These are phyloP conservation scores for Drosophila micromelanica DNA, from an alignment of 1,140 invertebrate species.

Conservation along the genomic window DNA sequence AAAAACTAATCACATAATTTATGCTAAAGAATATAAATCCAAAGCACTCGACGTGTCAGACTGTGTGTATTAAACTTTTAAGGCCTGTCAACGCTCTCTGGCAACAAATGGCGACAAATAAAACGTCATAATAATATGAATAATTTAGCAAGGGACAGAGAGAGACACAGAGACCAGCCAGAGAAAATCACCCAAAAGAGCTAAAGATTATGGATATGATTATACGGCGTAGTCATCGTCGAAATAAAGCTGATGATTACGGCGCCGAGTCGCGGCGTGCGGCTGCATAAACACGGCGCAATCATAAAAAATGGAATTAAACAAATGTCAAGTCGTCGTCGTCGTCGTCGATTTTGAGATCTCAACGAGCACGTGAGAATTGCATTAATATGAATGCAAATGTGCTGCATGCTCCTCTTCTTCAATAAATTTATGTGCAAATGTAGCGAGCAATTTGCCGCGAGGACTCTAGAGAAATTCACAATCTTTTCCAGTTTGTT, in stretches of 20 bases:
- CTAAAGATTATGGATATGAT: conserved; percentile 73
- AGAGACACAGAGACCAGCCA: background rate
- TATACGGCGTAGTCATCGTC: conserved; percentile 51
- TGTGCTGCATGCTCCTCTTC: conserved; percentile 23
- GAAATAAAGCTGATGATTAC: conserved; percentile 39
- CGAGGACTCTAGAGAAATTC: conserved; percentile 58
- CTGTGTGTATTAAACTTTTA: conserved; percentile 57
- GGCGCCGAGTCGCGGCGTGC: conserved; percentile 40
- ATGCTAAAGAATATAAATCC: conserved; percentile 11
- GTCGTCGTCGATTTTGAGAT: conserved; percentile 6
- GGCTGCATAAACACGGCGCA: conserved; percentile 76
- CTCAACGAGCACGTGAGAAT: conserved; percentile 77
- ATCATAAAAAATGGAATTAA: conserved; percentile 78
- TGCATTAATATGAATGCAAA: conserved; percentile 83
- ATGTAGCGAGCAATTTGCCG: conserved; percentile 67
- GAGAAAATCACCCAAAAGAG: conserved; percentile 31
- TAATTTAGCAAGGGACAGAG: conserved; percentile 41
- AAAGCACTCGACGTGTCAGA: conserved; percentile 5
- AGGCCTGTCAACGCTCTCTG: conserved; percentile 56
- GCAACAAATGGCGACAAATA: conserved; percentile 55
- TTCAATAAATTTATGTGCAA: conserved; percentile 79
- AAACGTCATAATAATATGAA: conserved; percentile 73
- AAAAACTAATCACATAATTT: no score
- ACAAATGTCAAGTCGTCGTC: conserved; percentile 63
- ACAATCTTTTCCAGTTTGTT: conserved; percentile 63